Base-by-base conservation (phyloP, 1,140 invertebrate genomes). In the Drosophila suzukii region DNA sequence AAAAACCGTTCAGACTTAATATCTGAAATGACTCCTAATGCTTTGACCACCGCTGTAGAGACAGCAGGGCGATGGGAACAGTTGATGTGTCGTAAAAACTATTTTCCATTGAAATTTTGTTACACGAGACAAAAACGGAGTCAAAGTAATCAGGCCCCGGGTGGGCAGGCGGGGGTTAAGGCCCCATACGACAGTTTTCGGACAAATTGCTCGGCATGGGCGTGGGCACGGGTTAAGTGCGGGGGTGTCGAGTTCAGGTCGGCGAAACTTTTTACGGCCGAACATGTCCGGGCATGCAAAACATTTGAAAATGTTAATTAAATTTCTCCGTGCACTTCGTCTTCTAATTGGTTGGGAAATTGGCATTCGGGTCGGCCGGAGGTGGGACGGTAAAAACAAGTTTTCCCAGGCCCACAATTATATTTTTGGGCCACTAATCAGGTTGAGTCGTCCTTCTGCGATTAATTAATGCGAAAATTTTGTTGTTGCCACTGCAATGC, bases 51-150 rank as follows among this genome's bases (percentile, higher is more conserved):
- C 12, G 41, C 27, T 56, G 30, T 46, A 27, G 4, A 12, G 11
- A n/a, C 43, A 30, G 51, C 24, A 13, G 4, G 27, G 32, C 38
- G 43, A 49, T 43, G 50, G 50, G 27, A 75, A 59, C 59, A 89
- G 84, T 88, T 88, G 75, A 88, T 88, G 83, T 88, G 76, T 83
- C 79, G 88, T 89, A 88, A 89, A 88, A 88, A 88, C 75, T 83
- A 83, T 75, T 89, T 79, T 56, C 70, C 79, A 81, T 72, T 81
- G 75, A 75, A 81, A 71, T 81, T 75, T 57, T 59, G 56, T 78
- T 62, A 65, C 68, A 75, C 32, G 41, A 43, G 43, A 65, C 71
- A 56, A 54, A 51, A 43, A 27, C 3, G n/a, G 62, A 55, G 71
- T 57, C 68, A 76, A 79, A 75, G 74, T 85, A 86, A 85, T 86